Evolutionary conservation across 2,113 vertebrate genomes (phyloP).

Genomic region (Hippolais icterina): DNA sequence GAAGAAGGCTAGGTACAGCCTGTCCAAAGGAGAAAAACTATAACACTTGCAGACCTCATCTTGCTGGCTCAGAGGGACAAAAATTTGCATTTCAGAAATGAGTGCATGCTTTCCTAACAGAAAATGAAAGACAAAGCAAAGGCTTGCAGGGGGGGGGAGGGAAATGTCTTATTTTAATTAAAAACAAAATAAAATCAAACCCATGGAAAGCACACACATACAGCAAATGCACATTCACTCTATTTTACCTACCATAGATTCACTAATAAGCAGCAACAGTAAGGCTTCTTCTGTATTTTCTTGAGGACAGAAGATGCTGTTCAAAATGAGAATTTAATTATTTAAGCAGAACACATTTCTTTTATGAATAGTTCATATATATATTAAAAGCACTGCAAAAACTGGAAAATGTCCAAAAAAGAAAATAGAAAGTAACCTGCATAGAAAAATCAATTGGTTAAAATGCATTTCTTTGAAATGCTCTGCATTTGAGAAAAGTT

Average conservation of each 20-base stretch:
- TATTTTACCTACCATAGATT: conserved; percentile 91
- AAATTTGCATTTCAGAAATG: neutral
- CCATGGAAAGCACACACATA: neutral
- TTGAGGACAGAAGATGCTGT: conserved; percentile 98
- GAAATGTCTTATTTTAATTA: neutral
- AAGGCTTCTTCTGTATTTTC: conserved; percentile 98
- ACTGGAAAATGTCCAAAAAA: neutral
- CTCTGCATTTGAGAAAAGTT: neutral
- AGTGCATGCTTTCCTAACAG: neutral
- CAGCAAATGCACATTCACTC: neutral
- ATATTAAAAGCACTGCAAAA: neutral
- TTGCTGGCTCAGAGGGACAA: neutral
- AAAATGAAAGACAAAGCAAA: neutral
- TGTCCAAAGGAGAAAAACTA: neutral
- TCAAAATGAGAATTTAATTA: conserved; percentile 59
- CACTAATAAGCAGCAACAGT: conserved; percentile 94
- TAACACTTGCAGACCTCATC: neutral
- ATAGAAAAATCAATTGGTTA: neutral
- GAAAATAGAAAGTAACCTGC: neutral
- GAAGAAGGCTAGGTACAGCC: neutral
- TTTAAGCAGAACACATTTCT: neutral
- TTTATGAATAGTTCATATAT: neutral
- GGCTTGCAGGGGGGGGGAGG: too few species aligned
- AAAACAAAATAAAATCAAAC: neutral
- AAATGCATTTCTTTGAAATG: neutral